phyloP scores from a whole-genome alignment of 2,797 vertebrate genomes.

The Staurois parvus region DNA sequence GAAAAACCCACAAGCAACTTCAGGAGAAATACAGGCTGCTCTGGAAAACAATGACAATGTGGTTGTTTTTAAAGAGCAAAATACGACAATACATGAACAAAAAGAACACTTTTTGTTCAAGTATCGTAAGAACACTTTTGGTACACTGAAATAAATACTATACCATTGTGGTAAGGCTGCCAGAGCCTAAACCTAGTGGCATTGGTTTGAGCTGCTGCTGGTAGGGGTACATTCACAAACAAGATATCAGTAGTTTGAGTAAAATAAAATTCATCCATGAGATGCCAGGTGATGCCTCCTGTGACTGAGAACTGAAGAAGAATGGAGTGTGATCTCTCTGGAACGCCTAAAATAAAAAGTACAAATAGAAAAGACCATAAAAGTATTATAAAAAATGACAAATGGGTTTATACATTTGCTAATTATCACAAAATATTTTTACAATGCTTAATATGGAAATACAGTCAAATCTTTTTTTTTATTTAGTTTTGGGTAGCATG shows the following conservation, averaged over 20 bases:
- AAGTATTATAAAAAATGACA: background rate
- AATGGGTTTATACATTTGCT: background rate
- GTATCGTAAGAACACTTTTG: too few relatives aligned
- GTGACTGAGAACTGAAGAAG: slow-evolving; percentile 94
- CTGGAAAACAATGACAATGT: too few relatives aligned
- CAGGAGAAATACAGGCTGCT: too few relatives aligned
- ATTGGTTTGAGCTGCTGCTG: slow-evolving; percentile 89
- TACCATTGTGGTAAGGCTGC: slow-evolving; percentile 97
- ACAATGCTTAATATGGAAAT: background rate
- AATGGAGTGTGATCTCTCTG: slow-evolving; percentile 94
- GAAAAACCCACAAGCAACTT: too few relatives aligned
- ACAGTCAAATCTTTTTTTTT: background rate
- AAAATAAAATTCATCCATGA: slow-evolving; percentile 97
- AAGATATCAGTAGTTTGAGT: slow-evolving; percentile 92
- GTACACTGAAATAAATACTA: background rate
- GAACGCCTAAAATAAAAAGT: slow-evolving; percentile 80
- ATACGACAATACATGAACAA: too few relatives aligned
- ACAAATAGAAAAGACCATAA: background rate
- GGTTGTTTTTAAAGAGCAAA: too few relatives aligned
- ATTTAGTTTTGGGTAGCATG: background rate
- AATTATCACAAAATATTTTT: background rate
- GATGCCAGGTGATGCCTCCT: slow-evolving; percentile 94
- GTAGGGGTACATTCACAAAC: slow-evolving; percentile 92
- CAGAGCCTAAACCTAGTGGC: slow-evolving; percentile 94
- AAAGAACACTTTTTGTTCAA: too few relatives aligned